Evolutionary conservation across 2,113 vertebrate species (phyloP).

Genomic region (Sarotherodon lohbergeri): DNA sequence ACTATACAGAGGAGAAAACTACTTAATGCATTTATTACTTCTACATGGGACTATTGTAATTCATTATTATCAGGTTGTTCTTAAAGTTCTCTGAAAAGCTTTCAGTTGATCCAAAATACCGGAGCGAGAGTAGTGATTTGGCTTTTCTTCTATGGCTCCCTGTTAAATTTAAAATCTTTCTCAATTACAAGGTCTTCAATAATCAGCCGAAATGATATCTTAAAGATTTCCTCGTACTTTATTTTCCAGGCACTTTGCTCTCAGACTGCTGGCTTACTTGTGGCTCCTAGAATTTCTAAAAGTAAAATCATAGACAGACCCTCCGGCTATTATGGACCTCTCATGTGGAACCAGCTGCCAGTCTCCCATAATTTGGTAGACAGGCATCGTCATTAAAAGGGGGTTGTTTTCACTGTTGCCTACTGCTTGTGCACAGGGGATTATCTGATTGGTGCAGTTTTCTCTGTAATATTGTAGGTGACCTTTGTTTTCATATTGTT

Average conservation of each 20-base stretch:
- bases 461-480: neutral
- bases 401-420: neutral
- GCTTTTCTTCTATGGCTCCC: neutral
- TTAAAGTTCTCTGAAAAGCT: neutral
- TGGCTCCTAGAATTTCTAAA: neutral
- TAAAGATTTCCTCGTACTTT: neutral
- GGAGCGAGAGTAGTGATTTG: accelerated
- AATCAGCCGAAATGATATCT: neutral
- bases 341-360: neutral
- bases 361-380: neutral
- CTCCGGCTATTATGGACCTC: neutral
- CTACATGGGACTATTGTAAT: neutral
- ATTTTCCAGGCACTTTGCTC: neutral
- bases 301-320: neutral
- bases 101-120: neutral
- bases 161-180: neutral
- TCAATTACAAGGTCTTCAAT: neutral
- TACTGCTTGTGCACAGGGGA: neutral
- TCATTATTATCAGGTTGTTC: neutral
- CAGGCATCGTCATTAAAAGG: neutral
- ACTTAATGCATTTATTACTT: neutral
- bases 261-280: neutral
- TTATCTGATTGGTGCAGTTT: neutral
- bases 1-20: neutral
- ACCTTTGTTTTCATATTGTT: neutral